Conservation (phyloP, 2,888 invertebrate genomes). For the Scrobipalpa costella region DNA sequence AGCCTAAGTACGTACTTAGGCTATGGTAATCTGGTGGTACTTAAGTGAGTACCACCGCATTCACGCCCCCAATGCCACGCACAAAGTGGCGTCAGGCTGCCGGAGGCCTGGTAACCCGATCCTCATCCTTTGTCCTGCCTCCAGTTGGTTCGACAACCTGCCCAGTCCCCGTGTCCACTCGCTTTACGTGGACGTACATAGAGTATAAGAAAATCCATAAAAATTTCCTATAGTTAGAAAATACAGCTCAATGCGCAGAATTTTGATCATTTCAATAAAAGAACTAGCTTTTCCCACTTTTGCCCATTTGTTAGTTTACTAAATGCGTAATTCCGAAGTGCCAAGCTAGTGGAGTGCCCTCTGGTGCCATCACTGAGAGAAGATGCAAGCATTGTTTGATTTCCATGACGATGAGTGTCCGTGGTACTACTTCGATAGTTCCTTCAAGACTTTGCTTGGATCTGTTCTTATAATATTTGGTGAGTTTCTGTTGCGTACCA, state of each 20-base stretch:
- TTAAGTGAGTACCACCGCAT: constrained; percentile 35
- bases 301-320: too few relatives aligned
- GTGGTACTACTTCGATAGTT: constrained; percentile 79
- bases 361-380: constrained; percentile 54
- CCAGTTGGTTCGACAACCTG: constrained; percentile 69
- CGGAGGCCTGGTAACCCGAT: constrained; percentile 54
- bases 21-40: not conserved
- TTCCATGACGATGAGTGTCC: constrained; percentile 74
- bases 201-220: constrained; percentile 24
- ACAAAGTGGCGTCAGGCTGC: constrained; percentile 57
- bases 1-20: too few relatives aligned
- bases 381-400: constrained; percentile 63
- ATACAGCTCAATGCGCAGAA: too few relatives aligned
- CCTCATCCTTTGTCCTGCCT: constrained; percentile 57
- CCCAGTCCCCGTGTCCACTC: constrained; percentile 69
- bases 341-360: constrained; percentile 35
- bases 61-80: constrained; percentile 63
- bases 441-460: constrained; percentile 77
- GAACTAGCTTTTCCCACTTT: not conserved
- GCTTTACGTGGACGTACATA: constrained; percentile 67
- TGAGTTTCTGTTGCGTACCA: constrained; percentile 49
- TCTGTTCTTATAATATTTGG: constrained; percentile 78
- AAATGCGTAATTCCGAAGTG: constrained; percentile 51
- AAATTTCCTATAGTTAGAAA: too few relatives aligned
- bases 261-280: constrained; percentile 28